Base-by-base conservation (phyloP, 2,113 vertebrate genomes). In the Takifugu bimaculatus region DNA sequence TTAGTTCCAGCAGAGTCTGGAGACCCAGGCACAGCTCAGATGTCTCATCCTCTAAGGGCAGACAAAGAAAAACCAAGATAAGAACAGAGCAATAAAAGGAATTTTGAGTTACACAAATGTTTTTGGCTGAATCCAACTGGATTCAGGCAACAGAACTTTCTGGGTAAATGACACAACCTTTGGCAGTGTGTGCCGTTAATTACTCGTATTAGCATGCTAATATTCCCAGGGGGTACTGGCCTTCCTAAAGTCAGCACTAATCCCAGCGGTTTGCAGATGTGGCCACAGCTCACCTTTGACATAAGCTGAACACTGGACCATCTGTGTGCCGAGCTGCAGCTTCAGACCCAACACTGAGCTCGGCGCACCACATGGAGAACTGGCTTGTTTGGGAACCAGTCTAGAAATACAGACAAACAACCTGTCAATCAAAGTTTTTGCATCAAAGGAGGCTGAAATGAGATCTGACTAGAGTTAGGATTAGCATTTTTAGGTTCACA, bases 1-100 rank as follows among this genome's bases (percentile, higher is more conserved):
- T 92, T 54, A 97, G 93, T 80, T 94, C 91, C 56, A 93, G 72
- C 77, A 97, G 89, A 50, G 94, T 97, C 74, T 95, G 93, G 42
- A 97, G 91, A 57, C 95, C 95, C 52, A 97, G 90, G 74, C 92
- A 92, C 69, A 97, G 87, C 54, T 97, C 94, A 55, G 90, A 87
- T 42, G 72, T 84, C 48, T 94, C 92, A 13, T 92, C 93, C 68
- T 96, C 95, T 98, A 81, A 43, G 70, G 83, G 84, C 3, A 43
- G 54, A 29, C 53, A 29, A 10, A 57, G 11, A 66, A 54, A 78
- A 57, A 51, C 2, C 13, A 10, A 65, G 14, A 2, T 13, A 4
- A 26, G 32, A 65, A 15, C n/a, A 44, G 4, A 65, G 20, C 10
- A 26, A 49, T 45, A 35, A 59, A 60, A 7, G 15, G 3, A 51